Conservation (phyloP, 2,888 invertebrate species). For the Diadegma fenestrale region DNA sequence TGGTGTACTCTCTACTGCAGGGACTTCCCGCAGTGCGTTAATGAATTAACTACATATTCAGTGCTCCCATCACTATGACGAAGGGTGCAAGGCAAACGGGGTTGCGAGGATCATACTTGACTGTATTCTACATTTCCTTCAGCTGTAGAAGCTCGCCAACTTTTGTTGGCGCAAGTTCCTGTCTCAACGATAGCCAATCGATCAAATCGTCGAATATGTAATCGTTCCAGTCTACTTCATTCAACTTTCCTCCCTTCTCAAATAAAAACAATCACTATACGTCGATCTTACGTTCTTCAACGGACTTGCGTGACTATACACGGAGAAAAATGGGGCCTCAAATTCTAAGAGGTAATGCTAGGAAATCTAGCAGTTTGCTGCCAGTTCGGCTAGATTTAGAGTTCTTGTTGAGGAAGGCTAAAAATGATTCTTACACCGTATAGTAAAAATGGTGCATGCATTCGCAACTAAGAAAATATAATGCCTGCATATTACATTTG, state of each 20-base stretch:
- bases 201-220: constrained; percentile 49
- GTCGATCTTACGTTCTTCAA: constrained; percentile 45
- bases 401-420: no score
- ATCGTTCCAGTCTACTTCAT: constrained; percentile 46
- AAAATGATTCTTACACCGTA: no score
- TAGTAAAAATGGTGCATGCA: no score
- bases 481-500: no score
- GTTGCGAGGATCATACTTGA: constrained; percentile 23
- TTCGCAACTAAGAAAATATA: no score
- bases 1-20: constrained; percentile 47
- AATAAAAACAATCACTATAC: constrained; percentile 57
- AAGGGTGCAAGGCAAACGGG: constrained; percentile 19
- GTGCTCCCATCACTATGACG: constrained; percentile 44
- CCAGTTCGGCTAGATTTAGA: no score
- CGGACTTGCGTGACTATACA: constrained; percentile 36
- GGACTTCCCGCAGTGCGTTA: constrained; percentile 72
- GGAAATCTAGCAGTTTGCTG: no score
- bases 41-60: constrained; percentile 76
- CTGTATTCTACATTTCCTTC: constrained; percentile 17
- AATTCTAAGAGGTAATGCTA: no score
- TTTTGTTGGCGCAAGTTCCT: constrained; percentile 39
- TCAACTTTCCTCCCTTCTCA: constrained; percentile 12
- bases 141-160: constrained; percentile 31
- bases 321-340: no score
- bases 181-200: constrained; percentile 46